Conservation (phyloP, 2,888 invertebrate genomes). For the Pristionchus mayeri region DNA sequence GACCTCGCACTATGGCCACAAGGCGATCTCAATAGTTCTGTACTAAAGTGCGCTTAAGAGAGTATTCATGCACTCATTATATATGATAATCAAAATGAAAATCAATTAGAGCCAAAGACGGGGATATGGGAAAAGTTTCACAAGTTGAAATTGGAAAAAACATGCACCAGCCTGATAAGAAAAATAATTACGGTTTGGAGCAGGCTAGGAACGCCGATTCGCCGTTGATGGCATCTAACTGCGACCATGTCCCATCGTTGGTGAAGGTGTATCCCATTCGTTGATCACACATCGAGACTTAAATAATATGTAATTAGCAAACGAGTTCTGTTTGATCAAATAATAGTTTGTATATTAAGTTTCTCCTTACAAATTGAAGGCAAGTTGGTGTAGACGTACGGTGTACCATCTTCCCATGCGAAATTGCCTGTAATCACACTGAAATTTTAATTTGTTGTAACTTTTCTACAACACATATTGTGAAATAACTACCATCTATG, state of each 20-base stretch:
- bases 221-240: background rate
- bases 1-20: no score
- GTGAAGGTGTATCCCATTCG: background rate
- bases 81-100: no score
- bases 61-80: no score
- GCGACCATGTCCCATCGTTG: background rate
- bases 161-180: no score
- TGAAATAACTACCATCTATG: no score
- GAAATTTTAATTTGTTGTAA: no score
- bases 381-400: slow-evolving; percentile 4
- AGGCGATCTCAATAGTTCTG: no score
- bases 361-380: background rate
- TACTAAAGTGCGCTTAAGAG: no score
- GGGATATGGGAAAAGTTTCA: no score
- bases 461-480: no score
- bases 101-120: no score
- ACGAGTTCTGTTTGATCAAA: background rate
- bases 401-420: background rate
- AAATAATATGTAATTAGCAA: background rate
- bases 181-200: background rate
- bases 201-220: background rate
- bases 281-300: background rate
- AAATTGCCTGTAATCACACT: background rate
- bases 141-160: no score
- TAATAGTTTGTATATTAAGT: background rate